Conservation (phyloP, 2,888 invertebrate genomes). For the Spodoptera picta region DNA sequence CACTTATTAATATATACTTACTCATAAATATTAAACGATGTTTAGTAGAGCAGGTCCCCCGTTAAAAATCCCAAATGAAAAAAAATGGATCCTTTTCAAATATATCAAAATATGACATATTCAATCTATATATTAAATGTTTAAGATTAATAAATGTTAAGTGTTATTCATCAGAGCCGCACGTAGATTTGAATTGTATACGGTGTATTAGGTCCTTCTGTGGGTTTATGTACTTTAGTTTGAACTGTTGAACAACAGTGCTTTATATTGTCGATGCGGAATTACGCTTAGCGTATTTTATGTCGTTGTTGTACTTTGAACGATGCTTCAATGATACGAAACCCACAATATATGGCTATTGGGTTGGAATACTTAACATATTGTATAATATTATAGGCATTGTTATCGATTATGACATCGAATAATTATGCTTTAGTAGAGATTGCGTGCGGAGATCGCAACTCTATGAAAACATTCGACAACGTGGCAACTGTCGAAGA, state of each 20-base stretch:
- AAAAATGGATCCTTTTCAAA: constrained; percentile 18
- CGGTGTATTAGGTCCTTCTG: constrained; percentile 20
- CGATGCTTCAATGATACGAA: constrained; percentile 14
- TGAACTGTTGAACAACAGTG: neutral
- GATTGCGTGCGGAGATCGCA: neutral
- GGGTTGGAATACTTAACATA: too few species aligned
- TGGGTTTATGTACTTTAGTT: constrained; percentile 15
- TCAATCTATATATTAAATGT: constrained; percentile 44
- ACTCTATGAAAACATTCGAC: neutral
- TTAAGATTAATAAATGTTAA: constrained; percentile 44
- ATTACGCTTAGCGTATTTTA: constrained; percentile 13
- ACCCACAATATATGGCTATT: neutral
- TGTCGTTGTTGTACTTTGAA: constrained; percentile 7
- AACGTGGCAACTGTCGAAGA: neutral
- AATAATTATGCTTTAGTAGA: neutral
- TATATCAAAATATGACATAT: constrained; percentile 31
- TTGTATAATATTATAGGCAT: neutral
- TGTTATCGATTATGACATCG: neutral
- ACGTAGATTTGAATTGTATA: constrained; percentile 26
- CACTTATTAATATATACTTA: constrained; percentile 31
- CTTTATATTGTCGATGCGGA: constrained; percentile 20
- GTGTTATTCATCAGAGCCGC: constrained; percentile 43
- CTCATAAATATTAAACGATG: constrained; percentile 25
- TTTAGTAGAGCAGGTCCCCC: constrained; percentile 46
- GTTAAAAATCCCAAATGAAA: constrained; percentile 23